These are phyloP conservation scores for Tolypeutes matacus DNA, from an alignment of 2,797 vertebrate genomes.

Conservation along the genomic window DNA sequence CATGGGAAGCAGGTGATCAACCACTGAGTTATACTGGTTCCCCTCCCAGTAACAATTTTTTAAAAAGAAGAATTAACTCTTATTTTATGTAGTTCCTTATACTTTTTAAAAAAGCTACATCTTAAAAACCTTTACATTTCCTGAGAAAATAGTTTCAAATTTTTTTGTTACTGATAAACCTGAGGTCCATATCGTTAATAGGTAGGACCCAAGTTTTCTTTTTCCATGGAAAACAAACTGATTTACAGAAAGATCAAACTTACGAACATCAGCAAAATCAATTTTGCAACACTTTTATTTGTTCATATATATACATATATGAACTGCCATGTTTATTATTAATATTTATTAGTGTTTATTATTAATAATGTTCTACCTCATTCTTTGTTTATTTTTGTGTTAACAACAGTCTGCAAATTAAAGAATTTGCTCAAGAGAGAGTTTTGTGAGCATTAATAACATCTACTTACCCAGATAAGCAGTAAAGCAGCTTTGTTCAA, in stretches of 20 bases:
- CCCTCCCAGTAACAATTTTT: neutral
- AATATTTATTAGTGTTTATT: neutral
- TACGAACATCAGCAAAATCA: neutral
- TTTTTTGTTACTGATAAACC: constrained; percentile 16
- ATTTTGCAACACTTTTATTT: neutral
- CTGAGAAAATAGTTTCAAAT: neutral
- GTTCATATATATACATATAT: neutral
- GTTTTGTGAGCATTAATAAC: constrained; percentile 9
- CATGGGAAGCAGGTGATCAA: too few species aligned
- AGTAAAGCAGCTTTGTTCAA: neutral
- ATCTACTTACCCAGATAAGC: constrained; percentile 7
- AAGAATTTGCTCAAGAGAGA: constrained; percentile 10
- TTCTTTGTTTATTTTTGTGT: constrained; percentile 25
- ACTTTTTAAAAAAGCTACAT: neutral
- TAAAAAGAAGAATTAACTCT: constrained; percentile 3
- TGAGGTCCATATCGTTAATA: neutral
- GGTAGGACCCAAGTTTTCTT: neutral
- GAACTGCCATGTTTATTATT: neutral
- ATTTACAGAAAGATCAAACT: constrained; percentile 15
- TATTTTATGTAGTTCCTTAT: constrained; percentile 8
- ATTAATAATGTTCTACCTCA: neutral
- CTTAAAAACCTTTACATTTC: neutral
- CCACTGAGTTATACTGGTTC: too few species aligned
- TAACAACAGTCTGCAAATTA: constrained; percentile 46
- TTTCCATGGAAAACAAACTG: constrained; percentile 32